These are phyloP conservation scores for Calliphora vomitoria DNA, from an alignment of 2,888 invertebrate genomes.

Conservation along the genomic window DNA sequence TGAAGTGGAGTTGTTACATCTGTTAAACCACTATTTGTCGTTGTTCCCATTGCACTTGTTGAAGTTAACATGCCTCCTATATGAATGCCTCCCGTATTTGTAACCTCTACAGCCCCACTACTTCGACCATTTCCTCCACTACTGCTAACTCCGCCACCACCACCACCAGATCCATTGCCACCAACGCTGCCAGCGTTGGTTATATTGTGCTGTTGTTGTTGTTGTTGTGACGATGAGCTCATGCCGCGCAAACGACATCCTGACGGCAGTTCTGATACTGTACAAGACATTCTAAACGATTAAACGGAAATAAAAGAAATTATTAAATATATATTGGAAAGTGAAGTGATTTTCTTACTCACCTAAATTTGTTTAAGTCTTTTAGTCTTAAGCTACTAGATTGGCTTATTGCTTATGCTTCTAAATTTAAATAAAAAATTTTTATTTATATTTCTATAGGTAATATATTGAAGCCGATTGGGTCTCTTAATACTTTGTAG, in stretches of 20 bases:
- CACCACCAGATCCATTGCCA: conserved; percentile 73
- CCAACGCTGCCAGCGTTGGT: conserved; percentile 79
- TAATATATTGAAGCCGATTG: conserved; percentile 68
- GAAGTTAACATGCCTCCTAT: conserved; percentile 79
- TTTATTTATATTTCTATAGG: conserved; percentile 32
- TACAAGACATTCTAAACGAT: conserved; percentile 86
- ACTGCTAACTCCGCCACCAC: conserved; percentile 74
- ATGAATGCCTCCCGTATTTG: conserved; percentile 78
- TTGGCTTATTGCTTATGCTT: conserved; percentile 72
- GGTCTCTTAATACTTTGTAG: conserved; percentile 63
- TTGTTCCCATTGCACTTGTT: conserved; percentile 77
- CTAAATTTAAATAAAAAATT: conserved; percentile 54
- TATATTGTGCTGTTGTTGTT: conserved; percentile 80
- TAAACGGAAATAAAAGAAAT: background rate
- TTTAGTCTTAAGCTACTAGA: conserved; percentile 69
- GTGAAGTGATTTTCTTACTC: background rate
- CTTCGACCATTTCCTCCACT: conserved; percentile 66
- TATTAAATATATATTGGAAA: conserved; percentile 6
- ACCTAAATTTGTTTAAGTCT: conserved; percentile 72
- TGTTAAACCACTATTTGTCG: conserved; percentile 67
- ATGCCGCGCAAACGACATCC: conserved; percentile 85
- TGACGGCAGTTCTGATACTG: conserved; percentile 86
- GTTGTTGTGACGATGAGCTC: conserved; percentile 83
- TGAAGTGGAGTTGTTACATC: conserved; percentile 75
- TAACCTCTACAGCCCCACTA: conserved; percentile 74